These are phyloP conservation scores for Danaus chrysippus DNA, from an alignment of 2,888 invertebrate species.

Conservation along the genomic window DNA sequence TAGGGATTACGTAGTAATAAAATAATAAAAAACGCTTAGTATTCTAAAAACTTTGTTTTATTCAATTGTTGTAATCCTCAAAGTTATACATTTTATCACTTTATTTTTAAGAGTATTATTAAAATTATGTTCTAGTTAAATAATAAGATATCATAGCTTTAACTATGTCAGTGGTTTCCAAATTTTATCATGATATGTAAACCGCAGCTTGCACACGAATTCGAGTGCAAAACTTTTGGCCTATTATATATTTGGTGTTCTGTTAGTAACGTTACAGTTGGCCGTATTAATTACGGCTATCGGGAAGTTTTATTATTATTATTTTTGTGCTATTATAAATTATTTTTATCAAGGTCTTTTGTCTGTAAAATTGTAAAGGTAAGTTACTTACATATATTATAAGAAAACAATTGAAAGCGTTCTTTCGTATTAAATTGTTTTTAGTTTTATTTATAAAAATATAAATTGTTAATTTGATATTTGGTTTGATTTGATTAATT, in stretches of 20 bases:
- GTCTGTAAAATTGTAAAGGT: slow-evolving; percentile 10
- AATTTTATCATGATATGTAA: slow-evolving; percentile 22
- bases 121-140: background rate
- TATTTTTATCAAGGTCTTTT: background rate
- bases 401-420: background rate
- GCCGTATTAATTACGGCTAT: slow-evolving; percentile 34
- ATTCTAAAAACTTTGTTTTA: too few relatives aligned
- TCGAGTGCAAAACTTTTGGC: background rate
- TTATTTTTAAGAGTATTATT: too few relatives aligned
- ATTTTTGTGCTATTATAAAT: slow-evolving; percentile 5
- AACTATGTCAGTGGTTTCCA: background rate
- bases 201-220: slow-evolving; percentile 23
- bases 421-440: too few relatives aligned
- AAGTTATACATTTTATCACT: too few relatives aligned
- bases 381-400: slow-evolving; percentile 16
- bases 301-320: slow-evolving; percentile 11
- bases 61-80: too few relatives aligned
- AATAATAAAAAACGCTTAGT: too few relatives aligned
- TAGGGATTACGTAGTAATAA: too few relatives aligned
- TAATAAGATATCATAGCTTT: background rate
- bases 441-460: too few relatives aligned
- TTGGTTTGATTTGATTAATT: too few relatives aligned
- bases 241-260: slow-evolving; percentile 10
- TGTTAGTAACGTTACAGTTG: slow-evolving; percentile 19
- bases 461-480: too few relatives aligned